Base-by-base conservation (phyloP, 2,888 invertebrate species). In the Lasioglossum zephyrum region DNA sequence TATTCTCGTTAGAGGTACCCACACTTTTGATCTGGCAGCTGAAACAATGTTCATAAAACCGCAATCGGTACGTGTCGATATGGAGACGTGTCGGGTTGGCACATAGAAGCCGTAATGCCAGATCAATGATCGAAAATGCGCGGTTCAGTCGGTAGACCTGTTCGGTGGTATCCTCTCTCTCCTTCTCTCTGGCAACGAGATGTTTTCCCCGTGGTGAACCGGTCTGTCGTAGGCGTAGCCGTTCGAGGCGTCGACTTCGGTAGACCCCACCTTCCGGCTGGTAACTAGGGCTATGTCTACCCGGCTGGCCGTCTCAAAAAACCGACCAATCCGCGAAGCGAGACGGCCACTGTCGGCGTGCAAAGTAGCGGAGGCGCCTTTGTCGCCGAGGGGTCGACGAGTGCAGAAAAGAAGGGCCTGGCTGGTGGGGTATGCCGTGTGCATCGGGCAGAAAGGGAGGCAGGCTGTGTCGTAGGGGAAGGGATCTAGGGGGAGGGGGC, bases 201-300 rank as follows among this genome's bases (percentile, higher is more conserved):
- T 82, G 72, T 88, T 89, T 91, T 91, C 86, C 85, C 92, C 87
- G 75, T 89, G 81, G 93, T 93, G 88, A 94, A 91, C 85, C 92
- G 89, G 85, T 91, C 93, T 87, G 82, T 73, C 85, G 93, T 92
- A 93, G 94, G 94, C 94, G 94, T 94, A 90, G 77, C 93, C 92
- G 36, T 60, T 81, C 91, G 88, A 92, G 94, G 94, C 94, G 94
- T 94, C 80, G 81, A 91, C 94, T 80, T 85, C 79, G 77, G 69
- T 76, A 90, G 92, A 92, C 77, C 91, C 94, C 93, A 90, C 95
- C 93, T 92, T 92, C 92, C 73, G 80, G 86, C 84, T 81, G 85
- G 92, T 95, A 95, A 95, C 93, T 95, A 95, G 95, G 95, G 95
- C 94, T 95, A 95, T 95, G 95, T 93, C 93, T 94, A 92, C 92